Base-by-base conservation (phyloP, 2,113 vertebrate genomes). In the Fukomys damarensis region DNA sequence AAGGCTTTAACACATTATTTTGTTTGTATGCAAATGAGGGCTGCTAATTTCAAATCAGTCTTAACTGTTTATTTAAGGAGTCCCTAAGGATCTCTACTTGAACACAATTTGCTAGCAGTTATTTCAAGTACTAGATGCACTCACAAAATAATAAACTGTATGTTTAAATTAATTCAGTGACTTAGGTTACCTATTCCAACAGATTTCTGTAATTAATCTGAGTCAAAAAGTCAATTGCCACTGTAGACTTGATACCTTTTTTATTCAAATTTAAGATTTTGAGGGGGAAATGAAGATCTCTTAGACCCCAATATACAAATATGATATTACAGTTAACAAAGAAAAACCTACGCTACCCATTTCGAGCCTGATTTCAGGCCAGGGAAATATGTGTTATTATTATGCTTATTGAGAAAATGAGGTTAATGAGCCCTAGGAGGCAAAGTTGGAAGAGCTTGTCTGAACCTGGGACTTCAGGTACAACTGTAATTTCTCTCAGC, bases 1-100 rank as follows among this genome's bases (percentile, higher is more conserved):
- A 97, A 97, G 70, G 92, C 97, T 90, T 92, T 93, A 83, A n/a
- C 89, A 61, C 92, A 82, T 97, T 97, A 97, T 98, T 98, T 97
- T 97, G 94, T 98, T 97, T 97, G 92, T 97, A 97, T 97, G 97
- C 95, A 98, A 97, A 98, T 97, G 92, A 97, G 61, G 24, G 12
- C 76, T 93, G 96, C 84, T 98, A 97, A 97, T 97, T 97, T 97
- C 93, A 96, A 97, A 97, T 86, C 92, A 96, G 95, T 97, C 97
- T 97, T 95, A 97, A 96, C 95, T 96, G 96, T 97, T 96, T 97
- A 93, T 97, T 96, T 97, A 98, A 98, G 81, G 89, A 93, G 95
- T 97, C 97, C 97, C 95, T 11, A 49, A 89, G 96, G 97, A 97
- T 80, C 76, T 87, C 68, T 96, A 93, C 94, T 97, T 97, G 96